These are phyloP conservation scores for Drosophila willistoni DNA, from an alignment of 1,140 invertebrate genomes.

Conservation along the genomic window DNA sequence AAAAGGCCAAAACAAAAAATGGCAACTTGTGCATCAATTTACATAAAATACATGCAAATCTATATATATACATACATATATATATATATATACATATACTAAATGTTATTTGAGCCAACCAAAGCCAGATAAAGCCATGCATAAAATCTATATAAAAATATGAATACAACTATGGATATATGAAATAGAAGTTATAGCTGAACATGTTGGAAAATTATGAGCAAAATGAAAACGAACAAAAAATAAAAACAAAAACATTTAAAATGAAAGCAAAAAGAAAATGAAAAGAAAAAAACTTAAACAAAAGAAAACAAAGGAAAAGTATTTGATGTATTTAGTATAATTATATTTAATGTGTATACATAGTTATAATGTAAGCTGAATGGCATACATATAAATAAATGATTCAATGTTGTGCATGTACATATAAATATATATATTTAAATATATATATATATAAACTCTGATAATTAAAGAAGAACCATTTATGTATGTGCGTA, in stretches of 20 bases:
- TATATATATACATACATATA: conserved; percentile 43
- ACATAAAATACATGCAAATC: conserved; percentile 50
- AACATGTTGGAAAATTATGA: conserved; percentile 59
- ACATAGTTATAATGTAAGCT: conserved; percentile 72
- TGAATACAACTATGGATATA: conserved; percentile 43
- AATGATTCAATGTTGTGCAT: conserved; percentile 80
- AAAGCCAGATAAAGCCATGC: conserved; percentile 62
- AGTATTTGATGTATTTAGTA: conserved; percentile 44
- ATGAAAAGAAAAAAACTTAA: conserved; percentile 32
- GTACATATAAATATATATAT: conserved; percentile 70
- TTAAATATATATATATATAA: conserved; percentile 40
- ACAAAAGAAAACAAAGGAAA: conserved; percentile 5
- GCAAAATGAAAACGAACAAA: background rate
- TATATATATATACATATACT: conserved; percentile 61
- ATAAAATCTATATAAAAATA: conserved; percentile 64
- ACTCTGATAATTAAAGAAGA: conserved; percentile 60
- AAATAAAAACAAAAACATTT: conserved; percentile 39
- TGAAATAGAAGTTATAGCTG: conserved; percentile 60
- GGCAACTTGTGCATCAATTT: conserved; percentile 57
- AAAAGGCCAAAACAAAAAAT: conserved; percentile 58
- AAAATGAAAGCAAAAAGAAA: conserved; percentile 33
- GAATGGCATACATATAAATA: conserved; percentile 71
- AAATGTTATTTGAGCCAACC: conserved; percentile 76
- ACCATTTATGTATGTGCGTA: conserved; percentile 58
- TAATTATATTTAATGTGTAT: conserved; percentile 74